Evolutionary conservation across 2,888 invertebrate species (phyloP).

Genomic region (Hypselothyrea guttata): DNA sequence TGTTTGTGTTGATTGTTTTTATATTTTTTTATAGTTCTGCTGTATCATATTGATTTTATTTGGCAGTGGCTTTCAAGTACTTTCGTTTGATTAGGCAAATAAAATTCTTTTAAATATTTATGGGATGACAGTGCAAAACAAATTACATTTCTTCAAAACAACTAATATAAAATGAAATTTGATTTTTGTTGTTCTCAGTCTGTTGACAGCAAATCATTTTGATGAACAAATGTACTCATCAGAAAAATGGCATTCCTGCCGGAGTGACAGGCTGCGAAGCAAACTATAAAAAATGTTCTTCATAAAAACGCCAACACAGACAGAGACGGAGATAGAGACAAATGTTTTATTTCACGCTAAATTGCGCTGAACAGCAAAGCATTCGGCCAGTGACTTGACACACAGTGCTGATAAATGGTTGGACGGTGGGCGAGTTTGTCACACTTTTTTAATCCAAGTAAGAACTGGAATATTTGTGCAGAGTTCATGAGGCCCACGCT

Average conservation of each 20-base stretch:
- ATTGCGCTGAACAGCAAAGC: slow-evolving; percentile 8
- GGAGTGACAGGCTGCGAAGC: slow-evolving; percentile 2
- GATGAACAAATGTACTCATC: neutral
- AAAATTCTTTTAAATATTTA: neutral
- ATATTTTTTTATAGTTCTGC: too few relatives aligned
- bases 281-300: slow-evolving; percentile 3
- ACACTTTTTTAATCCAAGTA: neutral
- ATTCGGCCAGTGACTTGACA: slow-evolving; percentile 3
- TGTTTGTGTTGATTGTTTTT: too few relatives aligned
- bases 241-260: neutral
- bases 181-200: neutral
- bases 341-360: slow-evolving; percentile 23
- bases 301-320: slow-evolving; percentile 4
- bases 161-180: neutral
- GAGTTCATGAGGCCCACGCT: slow-evolving; percentile 27
- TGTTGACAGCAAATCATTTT: slow-evolving; percentile 3
- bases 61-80: too few relatives aligned
- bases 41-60: too few relatives aligned
- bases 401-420: slow-evolving; percentile 6
- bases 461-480: neutral
- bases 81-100: too few relatives aligned
- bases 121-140: neutral
- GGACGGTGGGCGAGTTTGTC: neutral
- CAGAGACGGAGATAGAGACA: too few relatives aligned
- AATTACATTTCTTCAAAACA: too few relatives aligned